Conservation (phyloP, 2,113 vertebrate species). For the Microcebus lehilahytsara region DNA sequence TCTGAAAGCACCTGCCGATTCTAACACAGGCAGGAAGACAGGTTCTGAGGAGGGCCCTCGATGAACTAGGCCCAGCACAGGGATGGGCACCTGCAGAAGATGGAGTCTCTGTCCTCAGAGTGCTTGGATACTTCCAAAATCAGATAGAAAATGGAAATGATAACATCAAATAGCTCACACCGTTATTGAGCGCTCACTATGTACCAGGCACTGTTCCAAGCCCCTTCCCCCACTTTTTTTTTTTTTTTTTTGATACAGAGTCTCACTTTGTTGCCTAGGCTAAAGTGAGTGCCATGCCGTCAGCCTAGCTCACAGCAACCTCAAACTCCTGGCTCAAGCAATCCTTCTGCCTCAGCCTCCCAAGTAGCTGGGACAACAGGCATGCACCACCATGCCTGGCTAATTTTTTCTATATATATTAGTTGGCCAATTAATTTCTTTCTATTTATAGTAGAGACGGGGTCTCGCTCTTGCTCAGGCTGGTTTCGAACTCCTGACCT, state of each 20-base stretch:
- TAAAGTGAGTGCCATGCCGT: no score
- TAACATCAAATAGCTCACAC: background rate
- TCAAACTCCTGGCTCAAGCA: no score
- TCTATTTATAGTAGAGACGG: no score
- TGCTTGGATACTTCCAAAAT: background rate
- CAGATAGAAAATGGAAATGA: background rate
- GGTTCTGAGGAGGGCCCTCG: background rate
- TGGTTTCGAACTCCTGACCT: no score
- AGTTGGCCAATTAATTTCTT: no score
- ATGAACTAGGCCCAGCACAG: background rate
- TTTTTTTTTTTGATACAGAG: background rate
- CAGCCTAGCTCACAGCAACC: no score
- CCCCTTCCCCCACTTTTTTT: background rate
- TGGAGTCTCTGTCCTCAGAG: background rate
- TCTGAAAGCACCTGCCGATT: background rate
- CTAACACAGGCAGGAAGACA: background rate
- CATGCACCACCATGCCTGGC: no score
- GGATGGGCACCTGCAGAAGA: background rate
- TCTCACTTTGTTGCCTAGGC: no score
- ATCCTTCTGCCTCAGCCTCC: no score
- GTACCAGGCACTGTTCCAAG: background rate
- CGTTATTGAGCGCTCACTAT: accelerated
- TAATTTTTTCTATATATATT: no score
- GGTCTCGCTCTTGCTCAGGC: no score
- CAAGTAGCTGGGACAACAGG: no score